Evolutionary conservation across 1,140 invertebrate species (phyloP), one percentile per base, ranked within the genome.

Genomic region (Venustaconcha ellipsiformis): DNA sequence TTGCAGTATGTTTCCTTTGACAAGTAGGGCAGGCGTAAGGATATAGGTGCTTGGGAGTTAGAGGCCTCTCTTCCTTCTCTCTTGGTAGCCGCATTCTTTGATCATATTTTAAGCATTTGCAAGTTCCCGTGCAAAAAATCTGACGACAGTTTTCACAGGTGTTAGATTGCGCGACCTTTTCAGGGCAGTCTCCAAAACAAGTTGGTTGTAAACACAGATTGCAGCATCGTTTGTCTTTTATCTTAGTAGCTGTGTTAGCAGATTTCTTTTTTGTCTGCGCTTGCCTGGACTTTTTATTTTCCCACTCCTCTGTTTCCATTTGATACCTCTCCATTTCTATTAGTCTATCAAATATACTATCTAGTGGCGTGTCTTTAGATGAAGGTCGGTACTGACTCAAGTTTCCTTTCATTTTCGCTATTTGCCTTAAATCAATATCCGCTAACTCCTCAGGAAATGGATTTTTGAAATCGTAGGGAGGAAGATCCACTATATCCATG

Each of bases 161-260:
- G 57, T 79, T 70, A 13, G 78, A 74, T 73, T 76, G 70, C 70
- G 76, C 70, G 37, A 73, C 58, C 76, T 89, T 89, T 37, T 82
- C 83, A 1, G 87, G 85, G 76, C 88, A 87, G 80, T 89, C 85
- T 15, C 87, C 87, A 63, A 83, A 78, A 67, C 86, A 88, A 1
- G 85, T 83, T 3, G 80, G 76, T 73, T 87, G 86, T 30, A 88
- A 73, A 76, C 88, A 89, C 37, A 76, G 74, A 20, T 74, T 65
- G 55, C 85, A 85, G 62, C 86, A 88, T 12, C 82, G 72, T 74
- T 79, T 84, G 70, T 84, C 83, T 66, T 77, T 77, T 55, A 77
- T 57, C 20, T 74, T 65, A n/a, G 14, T 20, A 26, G 81, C 82
- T 78, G 79, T 82, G 23, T 58, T 68, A 18, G 58, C 79, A 14